Evolutionary conservation across 2,888 invertebrate species (phyloP), one percentile per base, ranked within the genome.

Genomic region (Eudemis profundana): DNA sequence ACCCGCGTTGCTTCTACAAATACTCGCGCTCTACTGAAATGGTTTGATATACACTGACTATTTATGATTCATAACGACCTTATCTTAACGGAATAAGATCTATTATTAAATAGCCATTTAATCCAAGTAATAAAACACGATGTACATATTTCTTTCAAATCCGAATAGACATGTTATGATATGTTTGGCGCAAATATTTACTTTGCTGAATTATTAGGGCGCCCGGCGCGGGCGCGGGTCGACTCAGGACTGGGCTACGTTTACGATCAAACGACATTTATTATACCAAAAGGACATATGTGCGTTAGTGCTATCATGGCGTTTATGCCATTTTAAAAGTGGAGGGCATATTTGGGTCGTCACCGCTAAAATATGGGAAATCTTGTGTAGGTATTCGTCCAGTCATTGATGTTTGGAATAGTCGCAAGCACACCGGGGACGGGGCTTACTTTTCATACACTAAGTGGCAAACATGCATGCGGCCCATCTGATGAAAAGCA

Each of bases 111-210:
- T 5, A 10, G 4, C 56, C 21, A 17, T 50, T 40, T 61, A 57
- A 49, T 44, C 53, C 33, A 7, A 12, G 29, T 40, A 53, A 69
- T 68, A 70, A 72, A 73, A 68, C 59, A 61, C 56, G 38, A 61
- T 61, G 49, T 60, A 47, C 49, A 67, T 68, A 60, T 68, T 69
- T 69, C 68, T 66, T 57, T 57, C 60, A 59, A 66, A 66, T 62
- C 44, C 61, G 33, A 61, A 68, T 66, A 68, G 61, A 68, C 62
- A 67, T 72, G 70, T 74, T 76, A 67, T 74, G 72, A 74, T 70
- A 54, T 66, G 61, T 67, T 69, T 47, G 46, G 54, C 56, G 60
- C 62, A 67, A 73, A 71, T 70, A 72, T 71, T 74, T 70, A 62
- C 65, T 64, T 59, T 64, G 60, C 33, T 60, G 54, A 59, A 59